Evolutionary conservation across 2,888 invertebrate genomes (phyloP).

Genomic region (Acronicta alni): DNA sequence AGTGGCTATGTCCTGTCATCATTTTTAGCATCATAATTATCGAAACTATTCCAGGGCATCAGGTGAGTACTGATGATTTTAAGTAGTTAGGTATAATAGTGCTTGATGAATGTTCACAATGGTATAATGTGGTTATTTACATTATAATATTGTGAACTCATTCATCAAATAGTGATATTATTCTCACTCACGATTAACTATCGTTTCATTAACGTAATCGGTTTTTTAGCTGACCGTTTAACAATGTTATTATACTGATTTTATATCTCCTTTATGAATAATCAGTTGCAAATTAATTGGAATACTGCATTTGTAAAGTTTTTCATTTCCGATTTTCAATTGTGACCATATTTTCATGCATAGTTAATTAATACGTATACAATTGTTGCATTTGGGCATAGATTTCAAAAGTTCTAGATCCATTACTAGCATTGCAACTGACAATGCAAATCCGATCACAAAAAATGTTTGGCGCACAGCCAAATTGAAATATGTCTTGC

Average conservation of each 20-base stretch:
- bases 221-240: too few species aligned
- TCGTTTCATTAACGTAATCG: too few species aligned
- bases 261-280: too few species aligned
- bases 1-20: constrained; percentile 72
- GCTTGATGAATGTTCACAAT: too few species aligned
- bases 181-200: too few species aligned
- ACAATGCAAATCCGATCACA: constrained; percentile 72
- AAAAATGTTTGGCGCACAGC: constrained; percentile 76
- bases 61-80: constrained; percentile 66
- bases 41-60: constrained; percentile 65
- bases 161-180: too few species aligned
- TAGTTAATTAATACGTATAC: constrained; percentile 23
- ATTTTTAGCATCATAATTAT: constrained; percentile 70
- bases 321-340: constrained; percentile 33
- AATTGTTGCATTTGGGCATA: constrained; percentile 11
- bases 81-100: neutral
- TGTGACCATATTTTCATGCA: constrained; percentile 20
- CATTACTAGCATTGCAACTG: constrained; percentile 63
- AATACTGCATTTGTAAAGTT: constrained; percentile 1
- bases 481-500: constrained; percentile 82
- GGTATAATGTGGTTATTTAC: too few species aligned
- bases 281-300: neutral
- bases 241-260: too few species aligned
- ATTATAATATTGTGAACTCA: too few species aligned
- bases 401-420: constrained; percentile 37